These are phyloP conservation scores for Heteromyza rotundicornis DNA, from an alignment of 2,888 invertebrate genomes.

Conservation along the genomic window DNA sequence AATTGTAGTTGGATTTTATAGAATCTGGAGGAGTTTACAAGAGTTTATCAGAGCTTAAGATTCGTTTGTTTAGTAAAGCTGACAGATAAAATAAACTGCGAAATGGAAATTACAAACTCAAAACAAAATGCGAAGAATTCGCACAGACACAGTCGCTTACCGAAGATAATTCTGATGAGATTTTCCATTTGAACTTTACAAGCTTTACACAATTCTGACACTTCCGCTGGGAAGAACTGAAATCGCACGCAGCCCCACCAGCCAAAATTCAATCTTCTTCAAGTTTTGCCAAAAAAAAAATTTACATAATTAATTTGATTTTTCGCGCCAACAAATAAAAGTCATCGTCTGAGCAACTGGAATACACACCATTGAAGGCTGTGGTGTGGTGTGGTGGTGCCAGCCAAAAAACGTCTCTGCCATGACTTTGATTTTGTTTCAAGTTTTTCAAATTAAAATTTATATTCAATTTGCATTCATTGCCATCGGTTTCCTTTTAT, in stretches of 20 bases:
- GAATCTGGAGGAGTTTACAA: not conserved
- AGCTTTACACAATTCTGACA: not conserved
- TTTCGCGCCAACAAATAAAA: conserved; percentile 9
- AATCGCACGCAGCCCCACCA: conserved; percentile 3
- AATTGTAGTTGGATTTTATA: too few relatives aligned
- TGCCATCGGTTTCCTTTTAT: not conserved
- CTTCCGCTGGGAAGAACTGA: not conserved
- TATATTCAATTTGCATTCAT: conserved; percentile 14
- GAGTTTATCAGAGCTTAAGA: not conserved
- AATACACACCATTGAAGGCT: too few relatives aligned
- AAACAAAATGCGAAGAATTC: too few relatives aligned
- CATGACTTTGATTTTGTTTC: not conserved
- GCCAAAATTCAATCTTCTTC: conserved; percentile 10
- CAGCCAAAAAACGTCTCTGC: too few relatives aligned
- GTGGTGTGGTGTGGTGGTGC: too few relatives aligned
- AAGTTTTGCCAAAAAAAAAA: conserved; percentile 11
- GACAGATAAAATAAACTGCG: not conserved
- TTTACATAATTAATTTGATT: conserved; percentile 22
- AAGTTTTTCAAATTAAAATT: conserved; percentile 21
- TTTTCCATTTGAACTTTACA: not conserved
- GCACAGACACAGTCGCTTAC: too few relatives aligned
- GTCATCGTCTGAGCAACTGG: too few relatives aligned
- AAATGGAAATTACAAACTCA: not conserved
- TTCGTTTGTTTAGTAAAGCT: conserved; percentile 20
- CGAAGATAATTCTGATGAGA: not conserved